Evolutionary conservation across 2,113 vertebrate genomes (phyloP).

Genomic region (Oncorhynchus nerka): DNA sequence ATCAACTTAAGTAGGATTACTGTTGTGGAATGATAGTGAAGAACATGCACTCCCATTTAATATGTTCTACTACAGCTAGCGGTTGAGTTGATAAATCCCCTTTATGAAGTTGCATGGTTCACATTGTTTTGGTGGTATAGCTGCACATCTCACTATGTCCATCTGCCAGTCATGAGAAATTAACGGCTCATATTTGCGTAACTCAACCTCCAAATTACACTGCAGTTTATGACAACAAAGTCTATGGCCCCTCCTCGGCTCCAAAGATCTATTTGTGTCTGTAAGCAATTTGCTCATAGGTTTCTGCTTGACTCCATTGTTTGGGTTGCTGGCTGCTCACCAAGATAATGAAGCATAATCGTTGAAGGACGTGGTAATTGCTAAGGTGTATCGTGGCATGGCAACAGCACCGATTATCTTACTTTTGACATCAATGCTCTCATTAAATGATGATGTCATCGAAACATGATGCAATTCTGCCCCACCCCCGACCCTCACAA

Average conservation of each 20-base stretch:
- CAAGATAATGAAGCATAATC: conserved; percentile 72
- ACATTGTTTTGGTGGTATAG: conserved; percentile 16
- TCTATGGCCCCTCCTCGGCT: conserved; percentile 42
- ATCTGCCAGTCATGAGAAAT: conserved; percentile 59
- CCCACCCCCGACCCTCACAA: conserved; percentile 5
- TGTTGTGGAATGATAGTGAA: no score
- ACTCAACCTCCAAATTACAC: conserved; percentile 49
- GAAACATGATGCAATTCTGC: conserved; percentile 43
- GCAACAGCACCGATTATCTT: conserved; percentile 61
- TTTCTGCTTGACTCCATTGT: conserved; percentile 63
- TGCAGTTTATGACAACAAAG: conserved; percentile 53
- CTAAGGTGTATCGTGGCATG: conserved; percentile 65
- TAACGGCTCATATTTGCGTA: conserved; percentile 59
- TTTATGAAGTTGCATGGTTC: neutral
- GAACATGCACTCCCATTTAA: no score
- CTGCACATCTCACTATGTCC: conserved; percentile 57
- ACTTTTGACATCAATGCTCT: conserved; percentile 67
- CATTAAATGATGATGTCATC: conserved; percentile 71
- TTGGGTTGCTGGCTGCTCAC: conserved; percentile 55
- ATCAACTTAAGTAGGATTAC: no score
- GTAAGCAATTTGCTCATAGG: conserved; percentile 65
- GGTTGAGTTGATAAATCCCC: neutral
- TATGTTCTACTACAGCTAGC: neutral
- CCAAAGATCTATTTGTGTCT: conserved; percentile 57
- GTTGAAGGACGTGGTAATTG: conserved; percentile 69